Base-by-base conservation (phyloP, 2,113 vertebrate genomes). In the Meleagris gallopavo region DNA sequence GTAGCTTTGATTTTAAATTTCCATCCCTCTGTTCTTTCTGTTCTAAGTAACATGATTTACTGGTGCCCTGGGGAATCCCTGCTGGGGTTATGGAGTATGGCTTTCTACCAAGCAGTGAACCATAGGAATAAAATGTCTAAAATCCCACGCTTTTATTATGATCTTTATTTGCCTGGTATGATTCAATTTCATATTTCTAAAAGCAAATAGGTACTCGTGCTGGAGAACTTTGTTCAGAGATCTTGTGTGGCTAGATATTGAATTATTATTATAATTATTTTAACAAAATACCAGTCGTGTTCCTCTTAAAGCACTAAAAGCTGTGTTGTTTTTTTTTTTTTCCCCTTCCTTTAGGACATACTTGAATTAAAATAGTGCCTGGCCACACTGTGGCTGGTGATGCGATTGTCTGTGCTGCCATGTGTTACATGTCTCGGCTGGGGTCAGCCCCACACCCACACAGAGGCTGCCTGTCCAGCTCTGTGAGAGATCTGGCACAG, bases 1-100 rank as follows among this genome's bases (percentile, higher is more conserved):
- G 71, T 93, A 82, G 81, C 83, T 95, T 95, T 93, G 80, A 91
- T 95, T 95, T 95, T 93, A 46, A 85, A 61, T 89, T 90, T 73
- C 32, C 70, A 74, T 86, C 61, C 36, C 36, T 67, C 65, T 80
- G 78, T 62, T 86, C 69, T 72, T n/a, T 71, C 58, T 89, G 34
- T 92, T 96, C 94, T 74, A 71, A 80, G 45, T 91, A 81, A 89
- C 70, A 58, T 83, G 72, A 82, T 96, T 95, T 85, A 78, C 55
- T 90, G 89, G 64, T 65, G 71, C 48, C 52, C 57, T 83, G 90
- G 90, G 89, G 92, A 90, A 77, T 92, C 89, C 81, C 88, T 62
- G 40, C 77, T 84, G 83, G 16, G 58, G 7, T 67, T 93, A 24
- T 88, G 90, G 67, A 83, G 48, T 87, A 48, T 95, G 81, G 60